Evolutionary conservation across 2,113 vertebrate genomes (phyloP).

Genomic region (Dipodomys ordii): DNA sequence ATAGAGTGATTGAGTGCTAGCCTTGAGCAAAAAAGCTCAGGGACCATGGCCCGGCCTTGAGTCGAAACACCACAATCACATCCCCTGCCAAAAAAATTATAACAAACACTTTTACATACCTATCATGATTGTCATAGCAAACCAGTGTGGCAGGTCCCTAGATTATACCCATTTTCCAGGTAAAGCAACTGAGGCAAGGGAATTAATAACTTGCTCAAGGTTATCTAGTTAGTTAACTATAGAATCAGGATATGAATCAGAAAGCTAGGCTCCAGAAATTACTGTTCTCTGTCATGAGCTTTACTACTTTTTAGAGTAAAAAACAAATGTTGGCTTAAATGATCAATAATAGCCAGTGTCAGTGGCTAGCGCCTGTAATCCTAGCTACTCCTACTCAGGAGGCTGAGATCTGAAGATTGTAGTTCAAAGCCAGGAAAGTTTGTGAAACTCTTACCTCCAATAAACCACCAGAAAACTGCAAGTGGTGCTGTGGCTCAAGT

Average conservation of each 20-base stretch:
- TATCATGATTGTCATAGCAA: neutral
- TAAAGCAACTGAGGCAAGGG: neutral
- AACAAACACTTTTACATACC: neutral
- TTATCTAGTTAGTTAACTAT: neutral
- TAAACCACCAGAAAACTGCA: too few relatives aligned
- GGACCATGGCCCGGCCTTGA: too few relatives aligned
- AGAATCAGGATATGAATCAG: neutral
- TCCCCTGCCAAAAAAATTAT: neutral
- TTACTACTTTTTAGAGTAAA: neutral
- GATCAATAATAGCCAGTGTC: neutral
- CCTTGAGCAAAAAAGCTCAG: too few relatives aligned
- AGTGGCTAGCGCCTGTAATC: too few relatives aligned
- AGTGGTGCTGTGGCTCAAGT: too few relatives aligned
- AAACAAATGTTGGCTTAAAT: slow-evolving; percentile 8
- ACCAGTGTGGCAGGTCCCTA: neutral
- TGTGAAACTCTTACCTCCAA: too few relatives aligned
- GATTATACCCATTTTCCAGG: neutral
- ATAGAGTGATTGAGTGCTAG: too few relatives aligned
- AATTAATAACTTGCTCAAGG: neutral
- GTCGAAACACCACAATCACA: too few relatives aligned
- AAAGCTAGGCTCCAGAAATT: neutral
- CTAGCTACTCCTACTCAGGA: too few relatives aligned
- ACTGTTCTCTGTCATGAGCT: neutral
- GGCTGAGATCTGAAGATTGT: too few relatives aligned
- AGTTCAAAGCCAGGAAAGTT: too few relatives aligned